phyloP scores from a whole-genome alignment of 2,888 invertebrate genomes.

The Pachycephus smyrnensis region DNA sequence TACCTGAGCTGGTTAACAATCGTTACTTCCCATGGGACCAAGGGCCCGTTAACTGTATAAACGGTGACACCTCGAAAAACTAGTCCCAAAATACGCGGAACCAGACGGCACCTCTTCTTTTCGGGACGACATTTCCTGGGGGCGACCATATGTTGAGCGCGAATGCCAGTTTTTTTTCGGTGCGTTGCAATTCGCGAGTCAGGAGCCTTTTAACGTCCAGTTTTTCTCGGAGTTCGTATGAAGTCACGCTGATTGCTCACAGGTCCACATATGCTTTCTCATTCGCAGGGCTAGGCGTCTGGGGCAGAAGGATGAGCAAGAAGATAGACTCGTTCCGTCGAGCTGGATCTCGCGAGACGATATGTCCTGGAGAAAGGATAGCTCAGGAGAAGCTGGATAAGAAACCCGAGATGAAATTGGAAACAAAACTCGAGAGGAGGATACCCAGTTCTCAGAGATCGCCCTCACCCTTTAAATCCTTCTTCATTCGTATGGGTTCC shows the following conservation, averaged over 20 bases:
- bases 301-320: slow-evolving; percentile 84
- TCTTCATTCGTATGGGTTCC: slow-evolving; percentile 82
- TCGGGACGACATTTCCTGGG: slow-evolving; percentile 24
- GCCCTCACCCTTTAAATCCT: slow-evolving; percentile 77
- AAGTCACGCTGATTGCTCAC: slow-evolving; percentile 1
- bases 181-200: background rate
- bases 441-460: slow-evolving; percentile 70
- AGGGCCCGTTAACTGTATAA: slow-evolving; percentile 20
- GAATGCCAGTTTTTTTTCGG: slow-evolving; percentile 2
- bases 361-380: slow-evolving; percentile 39
- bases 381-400: slow-evolving; percentile 26
- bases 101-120: slow-evolving; percentile 19
- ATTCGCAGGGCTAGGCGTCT: slow-evolving; percentile 61
- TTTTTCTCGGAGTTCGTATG: background rate
- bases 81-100: slow-evolving; percentile 59
- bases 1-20: slow-evolving; percentile 55
- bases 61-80: slow-evolving; percentile 51
- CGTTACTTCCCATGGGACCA: slow-evolving; percentile 32
- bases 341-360: slow-evolving; percentile 73
- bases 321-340: slow-evolving; percentile 81
- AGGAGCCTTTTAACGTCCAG: background rate
- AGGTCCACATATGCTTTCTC: background rate
- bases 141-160: slow-evolving; percentile 47
- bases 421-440: slow-evolving; percentile 44
- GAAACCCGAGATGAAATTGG: slow-evolving; percentile 31